These are phyloP conservation scores for Machaerirhynchus nigripectus DNA, from an alignment of 2,113 vertebrate species.

Conservation along the genomic window DNA sequence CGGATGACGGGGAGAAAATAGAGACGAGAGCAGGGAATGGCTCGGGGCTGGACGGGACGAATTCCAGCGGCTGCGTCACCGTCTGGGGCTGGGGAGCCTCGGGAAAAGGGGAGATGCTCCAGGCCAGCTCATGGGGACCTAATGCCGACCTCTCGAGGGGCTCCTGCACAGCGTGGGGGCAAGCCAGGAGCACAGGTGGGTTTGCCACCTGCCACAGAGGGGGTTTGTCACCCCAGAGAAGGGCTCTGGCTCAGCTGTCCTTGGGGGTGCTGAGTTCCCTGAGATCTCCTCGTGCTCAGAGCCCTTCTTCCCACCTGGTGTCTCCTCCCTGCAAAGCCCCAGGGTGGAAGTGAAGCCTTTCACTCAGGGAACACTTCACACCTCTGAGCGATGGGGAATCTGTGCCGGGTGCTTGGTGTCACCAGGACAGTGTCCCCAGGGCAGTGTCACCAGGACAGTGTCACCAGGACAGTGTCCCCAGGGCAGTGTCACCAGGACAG, in stretches of 20 bases:
- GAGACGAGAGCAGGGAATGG: neutral
- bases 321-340: neutral
- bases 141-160: neutral
- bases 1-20: neutral
- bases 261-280: accelerated
- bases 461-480: neutral
- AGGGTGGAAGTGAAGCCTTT: neutral
- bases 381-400: neutral
- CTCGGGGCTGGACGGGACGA: accelerated
- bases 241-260: neutral
- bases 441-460: neutral
- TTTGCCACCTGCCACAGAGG: neutral
- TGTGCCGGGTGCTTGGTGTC: neutral
- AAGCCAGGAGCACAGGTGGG: neutral
- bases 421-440: neutral
- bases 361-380: neutral
- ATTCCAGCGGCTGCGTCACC: neutral
- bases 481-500: no score
- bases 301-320: neutral
- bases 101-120: accelerated
- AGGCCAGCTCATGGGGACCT: neutral
- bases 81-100: neutral
- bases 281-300: neutral
- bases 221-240: neutral
- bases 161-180: accelerated